These are phyloP conservation scores for Ellobius talpinus DNA, from an alignment of 2,113 vertebrate species.

Conservation along the genomic window DNA sequence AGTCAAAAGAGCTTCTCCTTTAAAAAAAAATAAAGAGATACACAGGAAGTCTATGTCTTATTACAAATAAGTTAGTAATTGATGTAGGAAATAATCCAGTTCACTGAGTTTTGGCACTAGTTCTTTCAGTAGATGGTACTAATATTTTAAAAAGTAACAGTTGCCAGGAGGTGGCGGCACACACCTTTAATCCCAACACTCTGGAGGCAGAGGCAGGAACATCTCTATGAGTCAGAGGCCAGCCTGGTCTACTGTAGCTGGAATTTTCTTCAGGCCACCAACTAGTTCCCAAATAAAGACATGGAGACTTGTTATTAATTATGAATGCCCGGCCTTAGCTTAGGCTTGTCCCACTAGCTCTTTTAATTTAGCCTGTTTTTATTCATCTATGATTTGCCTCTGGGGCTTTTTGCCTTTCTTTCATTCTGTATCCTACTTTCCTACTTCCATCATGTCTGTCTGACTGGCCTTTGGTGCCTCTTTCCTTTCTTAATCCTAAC, in stretches of 20 bases:
- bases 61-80: constrained; percentile 9
- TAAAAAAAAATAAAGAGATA: neutral
- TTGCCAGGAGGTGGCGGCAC: neutral
- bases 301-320: neutral
- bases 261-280: neutral
- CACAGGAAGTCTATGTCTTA: neutral
- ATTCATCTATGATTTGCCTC: neutral
- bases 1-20: constrained; percentile 23
- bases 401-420: neutral
- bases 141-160: constrained; percentile 23
- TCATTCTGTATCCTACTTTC: neutral
- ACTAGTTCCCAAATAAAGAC: neutral
- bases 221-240: neutral
- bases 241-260: neutral
- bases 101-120: neutral
- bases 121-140: constrained; percentile 15
- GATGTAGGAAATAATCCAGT: constrained; percentile 14
- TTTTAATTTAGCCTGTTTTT: neutral
- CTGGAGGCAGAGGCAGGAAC: neutral
- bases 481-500: neutral
- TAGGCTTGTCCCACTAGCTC: neutral
- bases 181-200: neutral
- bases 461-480: neutral
- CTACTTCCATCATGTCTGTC: neutral
- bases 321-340: neutral